Evolutionary conservation across 1,140 invertebrate species (phyloP).

Genomic region (Colletes gigas): DNA sequence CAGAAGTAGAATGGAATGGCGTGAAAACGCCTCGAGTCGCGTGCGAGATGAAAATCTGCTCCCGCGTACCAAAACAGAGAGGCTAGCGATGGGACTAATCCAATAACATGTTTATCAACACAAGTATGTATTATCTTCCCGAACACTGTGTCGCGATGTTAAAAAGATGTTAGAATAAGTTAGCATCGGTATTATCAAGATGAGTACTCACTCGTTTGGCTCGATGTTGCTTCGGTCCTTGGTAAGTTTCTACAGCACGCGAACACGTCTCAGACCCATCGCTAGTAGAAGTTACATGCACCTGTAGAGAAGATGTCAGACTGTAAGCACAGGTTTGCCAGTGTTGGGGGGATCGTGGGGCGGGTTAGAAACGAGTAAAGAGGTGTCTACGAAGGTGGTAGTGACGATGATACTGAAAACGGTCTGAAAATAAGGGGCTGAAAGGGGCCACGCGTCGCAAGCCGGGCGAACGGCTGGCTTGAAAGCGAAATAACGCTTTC

Average conservation of each 20-base stretch:
- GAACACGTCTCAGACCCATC: too few relatives aligned
- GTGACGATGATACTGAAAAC: constrained; percentile 41
- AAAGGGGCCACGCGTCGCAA: constrained; percentile 44
- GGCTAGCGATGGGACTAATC: too few relatives aligned
- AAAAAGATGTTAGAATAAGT: too few relatives aligned
- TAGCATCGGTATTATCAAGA: too few relatives aligned
- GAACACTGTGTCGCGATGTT: too few relatives aligned
- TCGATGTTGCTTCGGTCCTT: too few relatives aligned
- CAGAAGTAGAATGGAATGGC: constrained; percentile 16
- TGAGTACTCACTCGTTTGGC: too few relatives aligned
- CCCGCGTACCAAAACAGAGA: neutral
- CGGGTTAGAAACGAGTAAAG: too few relatives aligned
- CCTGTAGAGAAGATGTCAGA: constrained; percentile 23
- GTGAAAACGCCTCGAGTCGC: neutral
- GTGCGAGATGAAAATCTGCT: neutral
- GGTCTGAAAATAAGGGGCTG: constrained; percentile 66
- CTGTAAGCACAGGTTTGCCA: neutral
- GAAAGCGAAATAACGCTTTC: constrained; percentile 39
- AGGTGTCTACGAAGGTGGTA: constrained; percentile 11
- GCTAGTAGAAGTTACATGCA: constrained; percentile 16
- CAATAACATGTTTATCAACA: too few relatives aligned
- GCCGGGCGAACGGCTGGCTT: constrained; percentile 15
- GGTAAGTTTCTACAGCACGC: too few relatives aligned
- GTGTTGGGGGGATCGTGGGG: neutral
- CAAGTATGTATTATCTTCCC: too few relatives aligned